Conservation (phyloP, 2,888 invertebrate genomes). For the Euproctis similis region DNA sequence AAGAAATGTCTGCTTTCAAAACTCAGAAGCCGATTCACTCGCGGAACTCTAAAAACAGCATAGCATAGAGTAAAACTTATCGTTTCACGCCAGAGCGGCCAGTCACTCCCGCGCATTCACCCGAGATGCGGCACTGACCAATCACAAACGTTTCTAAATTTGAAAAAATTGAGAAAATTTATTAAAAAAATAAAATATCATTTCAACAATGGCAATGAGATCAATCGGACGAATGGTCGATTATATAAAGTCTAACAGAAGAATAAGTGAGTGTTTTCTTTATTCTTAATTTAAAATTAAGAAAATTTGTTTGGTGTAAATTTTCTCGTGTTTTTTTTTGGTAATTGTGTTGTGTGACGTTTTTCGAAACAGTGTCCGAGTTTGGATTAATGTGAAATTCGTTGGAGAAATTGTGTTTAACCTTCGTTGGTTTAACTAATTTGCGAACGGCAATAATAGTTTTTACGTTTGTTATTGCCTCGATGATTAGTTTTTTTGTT, state of each 20-base stretch:
- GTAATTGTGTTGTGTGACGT: slow-evolving; percentile 8
- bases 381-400: slow-evolving; percentile 13
- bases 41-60: slow-evolving; percentile 26
- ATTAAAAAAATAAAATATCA: slow-evolving; percentile 9
- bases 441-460: slow-evolving; percentile 4
- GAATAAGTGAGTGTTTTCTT: slow-evolving; percentile 41
- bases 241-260: slow-evolving; percentile 34
- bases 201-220: slow-evolving; percentile 35
- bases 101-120: slow-evolving; percentile 47
- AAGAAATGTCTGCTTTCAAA: neutral
- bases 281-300: slow-evolving; percentile 11
- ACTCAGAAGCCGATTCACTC: neutral
- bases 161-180: slow-evolving; percentile 12
- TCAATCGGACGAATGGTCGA: slow-evolving; percentile 37
- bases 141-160: slow-evolving; percentile 18
- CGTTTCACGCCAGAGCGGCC: slow-evolving; percentile 25
- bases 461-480: slow-evolving; percentile 5
- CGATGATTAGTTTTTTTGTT: slow-evolving; percentile 4
- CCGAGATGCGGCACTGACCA: slow-evolving; percentile 35
- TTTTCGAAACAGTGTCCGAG: slow-evolving; percentile 3
- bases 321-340: neutral
- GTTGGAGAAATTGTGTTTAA: slow-evolving; percentile 6
- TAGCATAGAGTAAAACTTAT: slow-evolving; percentile 28
- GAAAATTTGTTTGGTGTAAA: neutral
- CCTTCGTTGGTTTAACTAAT: slow-evolving; percentile 11